These are phyloP conservation scores for Sprattus sprattus DNA, from an alignment of 2,113 vertebrate species.

Conservation along the genomic window DNA sequence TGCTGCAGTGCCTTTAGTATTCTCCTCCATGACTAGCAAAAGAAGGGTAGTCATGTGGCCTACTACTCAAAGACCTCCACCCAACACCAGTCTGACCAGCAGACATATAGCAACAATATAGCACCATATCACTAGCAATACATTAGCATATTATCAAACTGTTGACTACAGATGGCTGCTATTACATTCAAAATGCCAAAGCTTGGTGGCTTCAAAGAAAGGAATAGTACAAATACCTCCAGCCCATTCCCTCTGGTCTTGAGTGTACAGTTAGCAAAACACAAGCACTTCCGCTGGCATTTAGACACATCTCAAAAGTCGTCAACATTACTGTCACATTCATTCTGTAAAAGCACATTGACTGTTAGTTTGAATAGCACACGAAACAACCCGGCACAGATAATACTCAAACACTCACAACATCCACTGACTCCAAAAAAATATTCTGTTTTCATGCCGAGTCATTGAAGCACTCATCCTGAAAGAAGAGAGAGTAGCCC, in stretches of 20 bases:
- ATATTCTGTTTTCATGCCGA: slow-evolving; percentile 19
- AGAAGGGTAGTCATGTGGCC: not conserved
- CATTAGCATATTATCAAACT: not conserved
- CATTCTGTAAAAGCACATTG: not conserved
- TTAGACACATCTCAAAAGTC: not conserved
- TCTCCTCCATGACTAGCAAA: not conserved
- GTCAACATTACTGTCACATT: not conserved
- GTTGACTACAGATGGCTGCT: not conserved
- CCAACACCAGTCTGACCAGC: not conserved
- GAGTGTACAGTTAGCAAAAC: not conserved
- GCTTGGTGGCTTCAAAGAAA: not conserved
- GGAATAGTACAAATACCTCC: not conserved
- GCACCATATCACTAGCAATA: not conserved
- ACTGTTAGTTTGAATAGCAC: not conserved
- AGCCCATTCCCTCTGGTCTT: not conserved
- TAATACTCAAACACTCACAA: not conserved
- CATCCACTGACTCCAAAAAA: not conserved
- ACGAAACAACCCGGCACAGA: not conserved
- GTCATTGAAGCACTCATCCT: slow-evolving; percentile 35
- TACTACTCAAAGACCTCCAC: not conserved
- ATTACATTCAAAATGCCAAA: not conserved
- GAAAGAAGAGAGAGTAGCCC: slow-evolving; percentile 52
- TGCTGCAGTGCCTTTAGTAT: not conserved
- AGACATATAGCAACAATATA: not conserved
- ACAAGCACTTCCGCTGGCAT: not conserved